Percentiles rank a stretch among this genome's conserved stretches.
Evolutionary conservation across 2,113 vertebrate genomes (phyloP).

Genomic region (Cololabis saira): DNA sequence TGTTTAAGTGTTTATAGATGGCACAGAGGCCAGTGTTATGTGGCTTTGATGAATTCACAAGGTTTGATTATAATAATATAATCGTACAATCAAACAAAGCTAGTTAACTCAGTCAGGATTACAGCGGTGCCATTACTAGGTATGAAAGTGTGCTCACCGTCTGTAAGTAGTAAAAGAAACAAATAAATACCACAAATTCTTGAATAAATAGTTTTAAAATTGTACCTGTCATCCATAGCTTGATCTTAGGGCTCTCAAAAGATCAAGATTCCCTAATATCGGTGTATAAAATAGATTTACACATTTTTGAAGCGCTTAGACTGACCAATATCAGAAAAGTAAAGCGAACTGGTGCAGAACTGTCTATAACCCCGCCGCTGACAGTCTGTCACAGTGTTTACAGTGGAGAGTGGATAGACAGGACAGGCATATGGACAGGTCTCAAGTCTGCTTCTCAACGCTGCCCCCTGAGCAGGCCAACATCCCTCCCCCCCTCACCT

Average conservation of each 20-base stretch:
- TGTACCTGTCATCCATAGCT: neutral
- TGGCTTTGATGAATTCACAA: too few species aligned
- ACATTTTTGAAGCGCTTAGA: neutral
- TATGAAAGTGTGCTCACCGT: too few species aligned
- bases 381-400: constrained; percentile 27
- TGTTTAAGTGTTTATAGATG: too few species aligned
- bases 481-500: constrained; percentile 30
- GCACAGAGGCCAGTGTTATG: too few species aligned
- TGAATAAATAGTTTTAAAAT: constrained; percentile 19
- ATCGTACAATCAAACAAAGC: too few species aligned
- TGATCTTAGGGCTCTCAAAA: neutral
- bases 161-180: neutral
- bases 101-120: too few species aligned
- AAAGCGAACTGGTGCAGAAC: neutral
- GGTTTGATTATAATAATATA: too few species aligned
- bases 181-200: constrained; percentile 19
- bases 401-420: constrained; percentile 18
- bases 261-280: neutral
- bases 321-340: constrained; percentile 1
- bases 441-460: constrained; percentile 43
- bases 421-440: constrained; percentile 51
- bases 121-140: too few species aligned
- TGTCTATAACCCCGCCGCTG: constrained; percentile 14
- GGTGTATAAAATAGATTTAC: neutral
- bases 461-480: constrained; percentile 35